Base-by-base conservation (phyloP, 64 coral and sea anemone species). In the Porites australiensis region DNA sequence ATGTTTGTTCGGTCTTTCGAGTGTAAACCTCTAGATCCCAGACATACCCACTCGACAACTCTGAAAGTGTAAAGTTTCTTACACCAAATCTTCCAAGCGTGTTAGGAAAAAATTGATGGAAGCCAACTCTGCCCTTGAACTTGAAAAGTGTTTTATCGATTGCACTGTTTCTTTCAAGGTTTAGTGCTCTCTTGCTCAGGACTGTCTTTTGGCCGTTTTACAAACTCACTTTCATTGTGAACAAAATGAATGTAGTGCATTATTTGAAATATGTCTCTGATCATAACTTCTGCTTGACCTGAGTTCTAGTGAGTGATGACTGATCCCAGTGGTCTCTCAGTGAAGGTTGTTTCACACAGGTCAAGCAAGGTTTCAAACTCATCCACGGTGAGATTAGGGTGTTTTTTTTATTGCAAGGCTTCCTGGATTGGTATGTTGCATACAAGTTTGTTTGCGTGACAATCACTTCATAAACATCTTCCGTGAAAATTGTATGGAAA, bases 91-190 rank as follows among this genome's bases (percentile, higher is more conserved):
- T 64, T 22, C 79, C 46, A 46, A 60, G 59, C 61, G 67, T 92
- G 58, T 48, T 49, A 46, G 72, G 82, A 16, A 92, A 63, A 75
- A 77, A 86, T 68, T 92, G 90, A 61, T 47, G 82, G 58, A 71
- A 86, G 46, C 80, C 72, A 53, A 86, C 54, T 49, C 60, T 72
- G 52, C 82, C 81, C 44, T 86, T 92, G 59, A 92, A 92, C 46
- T 86, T 86, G 11, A 92, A 81, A 50, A 86, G 70, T 67, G 82
- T 77, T 92, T 92, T 47, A 65, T 92, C 90, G 77, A 92, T 66
- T n/a, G 71, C 74, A 70, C 21, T 70, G 67, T 70, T 70, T 70
- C 67, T 70, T 27, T 70, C 67, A 70, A 70, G 67, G 67, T 70
- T 70, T 70, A 70, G 43, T 70, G 19, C 10, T 70, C 67, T 66